Conservation (phyloP, 2,888 invertebrate species). For the Operophtera brumata region DNA sequence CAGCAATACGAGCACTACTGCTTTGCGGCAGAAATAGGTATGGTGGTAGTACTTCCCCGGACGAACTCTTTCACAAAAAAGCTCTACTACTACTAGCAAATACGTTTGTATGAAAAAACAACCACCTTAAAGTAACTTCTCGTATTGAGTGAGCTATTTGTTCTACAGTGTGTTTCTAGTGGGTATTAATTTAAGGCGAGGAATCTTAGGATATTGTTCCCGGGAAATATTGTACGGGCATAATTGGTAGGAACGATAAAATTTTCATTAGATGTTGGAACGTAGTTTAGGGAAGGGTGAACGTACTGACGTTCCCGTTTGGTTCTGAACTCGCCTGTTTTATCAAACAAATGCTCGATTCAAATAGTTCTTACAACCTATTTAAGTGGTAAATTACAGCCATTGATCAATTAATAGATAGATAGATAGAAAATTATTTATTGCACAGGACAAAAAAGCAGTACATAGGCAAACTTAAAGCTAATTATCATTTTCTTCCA, state of each 20-base stretch:
- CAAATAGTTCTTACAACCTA: neutral
- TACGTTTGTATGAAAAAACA: too few species aligned
- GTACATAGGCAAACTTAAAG: too few species aligned
- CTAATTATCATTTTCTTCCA: too few species aligned
- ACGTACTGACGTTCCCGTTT: constrained; percentile 1
- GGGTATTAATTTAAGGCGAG: constrained; percentile 34
- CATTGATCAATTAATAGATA: too few species aligned
- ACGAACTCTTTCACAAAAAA: too few species aligned
- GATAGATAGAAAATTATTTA: too few species aligned
- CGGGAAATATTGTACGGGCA: constrained; percentile 33
- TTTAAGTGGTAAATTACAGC: too few species aligned
- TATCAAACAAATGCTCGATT: constrained; percentile 3
- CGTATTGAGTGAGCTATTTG: constrained; percentile 12
- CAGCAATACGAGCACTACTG: too few species aligned
- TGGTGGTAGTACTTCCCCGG: too few species aligned
- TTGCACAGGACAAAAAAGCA: too few species aligned
- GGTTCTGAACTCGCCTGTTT: constrained; percentile 1
- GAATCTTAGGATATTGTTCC: constrained; percentile 36
- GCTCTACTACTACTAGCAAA: too few species aligned
- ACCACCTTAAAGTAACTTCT: neutral
- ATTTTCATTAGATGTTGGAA: constrained; percentile 35
- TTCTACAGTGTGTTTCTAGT: constrained; percentile 1
- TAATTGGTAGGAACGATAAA: constrained; percentile 38
- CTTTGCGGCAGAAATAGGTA: too few species aligned
- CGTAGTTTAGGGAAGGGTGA: constrained; percentile 18